Base-by-base conservation (phyloP, 2,888 invertebrate genomes). In the Drosophila setosimentum region DNA sequence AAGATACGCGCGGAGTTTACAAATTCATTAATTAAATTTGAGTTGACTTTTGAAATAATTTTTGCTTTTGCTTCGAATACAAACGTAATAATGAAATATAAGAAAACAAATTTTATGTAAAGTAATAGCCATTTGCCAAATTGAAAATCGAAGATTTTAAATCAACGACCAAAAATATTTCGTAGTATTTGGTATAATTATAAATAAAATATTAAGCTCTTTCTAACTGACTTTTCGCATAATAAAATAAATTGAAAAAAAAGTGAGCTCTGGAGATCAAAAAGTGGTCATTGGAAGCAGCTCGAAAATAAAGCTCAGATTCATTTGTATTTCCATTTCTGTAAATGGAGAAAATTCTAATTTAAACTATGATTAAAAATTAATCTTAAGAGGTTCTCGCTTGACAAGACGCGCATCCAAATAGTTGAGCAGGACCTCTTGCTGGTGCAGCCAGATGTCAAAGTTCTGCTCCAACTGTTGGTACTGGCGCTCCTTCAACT, bases 401-500 rank as follows among this genome's bases (percentile, higher is more conserved):
- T 72, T 76, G 13, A 45, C 10, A n/a, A 11, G 40, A 27, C 27
- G 18, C 10, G 33, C 8, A 1, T 51, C 59, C n/a, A 78, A 30
- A n/a, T 24, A 65, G 2, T 32, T 4, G 32, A 68, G 16, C 67
- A 67, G 67, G 3, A 42, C 42, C 16, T 84, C 73, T 32, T 86
- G 82, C 35, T 78, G 74, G 6, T 74, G 50, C 30, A 81, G 30
- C 76, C 80, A 91, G 4, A 53, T 51, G 21, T 76, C 60, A 6
- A 92, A 68, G 16, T 68, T 75, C 16, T 73, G 66, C 66, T 91
- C 80, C 29, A 91, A 55, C 13, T 68, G 58, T 24, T 65, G 57
- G 24, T 81, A 78, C 30, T 91, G 79, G 4, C 70, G 72, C 59
- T 91, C 84, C 53, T 87, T 84, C 7, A 82, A 18, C 5, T 73